phyloP scores from a whole-genome alignment of 2,797 vertebrate genomes.

The Mormyrops boulengeri region DNA sequence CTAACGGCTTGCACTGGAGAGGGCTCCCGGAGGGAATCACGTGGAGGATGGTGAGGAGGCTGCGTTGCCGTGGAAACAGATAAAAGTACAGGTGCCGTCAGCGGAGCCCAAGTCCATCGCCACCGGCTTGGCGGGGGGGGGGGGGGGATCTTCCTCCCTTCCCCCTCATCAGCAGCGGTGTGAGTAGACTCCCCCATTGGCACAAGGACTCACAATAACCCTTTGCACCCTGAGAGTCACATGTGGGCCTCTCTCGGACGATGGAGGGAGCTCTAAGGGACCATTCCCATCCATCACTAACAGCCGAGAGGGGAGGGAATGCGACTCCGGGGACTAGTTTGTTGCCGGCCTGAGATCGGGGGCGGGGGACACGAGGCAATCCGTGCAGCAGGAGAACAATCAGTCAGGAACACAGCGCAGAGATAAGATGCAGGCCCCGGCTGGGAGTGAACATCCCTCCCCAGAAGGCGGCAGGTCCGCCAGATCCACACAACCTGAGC shows the following conservation, averaged over 20 bases:
- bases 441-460: not conserved
- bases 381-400: slow-evolving; percentile 8
- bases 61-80: slow-evolving; percentile 46
- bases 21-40: slow-evolving; percentile 48
- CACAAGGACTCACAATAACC: not conserved
- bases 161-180: not conserved
- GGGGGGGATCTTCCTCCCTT: slow-evolving; percentile 5
- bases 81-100: slow-evolving; percentile 40
- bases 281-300: slow-evolving; percentile 16
- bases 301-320: slow-evolving; percentile 16
- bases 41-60: slow-evolving; percentile 23
- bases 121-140: not conserved
- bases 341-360: not conserved
- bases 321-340: slow-evolving; percentile 7
- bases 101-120: not conserved
- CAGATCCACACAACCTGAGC: not conserved
- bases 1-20: slow-evolving; percentile 18
- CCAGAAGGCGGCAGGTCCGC: not conserved
- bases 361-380: slow-evolving; percentile 18
- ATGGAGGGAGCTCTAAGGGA: slow-evolving; percentile 1
- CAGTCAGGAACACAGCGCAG: slow-evolving; percentile 2
- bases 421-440: slow-evolving; percentile 24
- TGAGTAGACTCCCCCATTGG: not conserved
- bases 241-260: not conserved
- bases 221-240: not conserved